Conservation (phyloP, 2,888 invertebrate genomes). For the Hoplodrina blanda region DNA sequence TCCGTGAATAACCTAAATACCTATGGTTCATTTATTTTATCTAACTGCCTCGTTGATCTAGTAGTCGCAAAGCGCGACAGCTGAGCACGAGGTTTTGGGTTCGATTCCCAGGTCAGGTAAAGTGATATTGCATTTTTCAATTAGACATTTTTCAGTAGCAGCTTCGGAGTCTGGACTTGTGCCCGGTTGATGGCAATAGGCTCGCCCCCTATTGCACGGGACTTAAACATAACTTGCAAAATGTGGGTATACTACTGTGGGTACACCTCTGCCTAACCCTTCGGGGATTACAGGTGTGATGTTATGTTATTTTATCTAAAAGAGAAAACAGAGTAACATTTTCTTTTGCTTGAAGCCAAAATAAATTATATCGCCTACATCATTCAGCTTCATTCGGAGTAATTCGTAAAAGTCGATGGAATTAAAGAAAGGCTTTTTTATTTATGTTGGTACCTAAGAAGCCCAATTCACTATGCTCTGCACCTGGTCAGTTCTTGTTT, state of each 20-base stretch:
- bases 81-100: too few species aligned
- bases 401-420: slow-evolving; percentile 29
- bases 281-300: too few species aligned
- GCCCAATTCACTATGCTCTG: slow-evolving; percentile 18
- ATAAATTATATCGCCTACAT: slow-evolving; percentile 24
- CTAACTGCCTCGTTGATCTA: not conserved
- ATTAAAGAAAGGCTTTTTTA: slow-evolving; percentile 29
- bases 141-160: too few species aligned
- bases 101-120: too few species aligned
- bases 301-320: not conserved
- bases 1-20: not conserved
- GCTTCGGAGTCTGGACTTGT: too few species aligned
- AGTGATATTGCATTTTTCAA: too few species aligned
- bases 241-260: too few species aligned
- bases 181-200: too few species aligned
- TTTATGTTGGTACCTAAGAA: slow-evolving; percentile 29
- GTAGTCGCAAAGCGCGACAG: too few species aligned
- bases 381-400: slow-evolving; percentile 24
- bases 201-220: too few species aligned
- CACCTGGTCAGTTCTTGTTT: slow-evolving; percentile 9
- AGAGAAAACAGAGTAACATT: slow-evolving; percentile 13
- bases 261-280: too few species aligned
- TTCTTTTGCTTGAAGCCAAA: slow-evolving; percentile 15
- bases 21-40: slow-evolving; percentile 2
- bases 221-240: too few species aligned